These are phyloP conservation scores for Scrobipalpa atriplicella DNA, from an alignment of 2,888 invertebrate genomes.

Conservation along the genomic window DNA sequence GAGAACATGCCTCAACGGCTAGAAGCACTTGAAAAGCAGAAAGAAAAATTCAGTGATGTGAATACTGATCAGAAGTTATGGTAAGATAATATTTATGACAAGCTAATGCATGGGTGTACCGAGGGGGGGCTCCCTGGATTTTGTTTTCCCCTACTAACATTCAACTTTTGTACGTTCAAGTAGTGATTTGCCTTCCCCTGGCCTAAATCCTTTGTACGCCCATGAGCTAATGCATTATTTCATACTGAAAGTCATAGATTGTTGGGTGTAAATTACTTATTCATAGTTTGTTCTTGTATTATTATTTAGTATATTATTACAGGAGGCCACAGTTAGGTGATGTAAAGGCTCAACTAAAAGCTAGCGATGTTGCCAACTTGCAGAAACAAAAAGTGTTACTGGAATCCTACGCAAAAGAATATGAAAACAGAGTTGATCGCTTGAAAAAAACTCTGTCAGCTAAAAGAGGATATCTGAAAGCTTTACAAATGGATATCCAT, in stretches of 20 bases:
- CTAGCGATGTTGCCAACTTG: slow-evolving; percentile 64
- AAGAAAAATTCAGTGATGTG: slow-evolving; percentile 63
- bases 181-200: too few relatives aligned
- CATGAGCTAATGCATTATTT: too few relatives aligned
- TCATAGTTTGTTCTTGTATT: too few relatives aligned
- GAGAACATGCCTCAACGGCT: slow-evolving; percentile 71
- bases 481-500: slow-evolving; percentile 70
- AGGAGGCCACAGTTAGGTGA: slow-evolving; percentile 73
- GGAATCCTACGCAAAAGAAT: slow-evolving; percentile 67
- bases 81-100: too few relatives aligned
- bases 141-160: too few relatives aligned
- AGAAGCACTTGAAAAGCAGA: slow-evolving; percentile 67
- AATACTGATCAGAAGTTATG: slow-evolving; percentile 52
- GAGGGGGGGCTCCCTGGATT: too few relatives aligned
- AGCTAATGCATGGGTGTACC: too few relatives aligned
- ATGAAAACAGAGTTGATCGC: slow-evolving; percentile 65
- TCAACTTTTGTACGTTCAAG: too few relatives aligned
- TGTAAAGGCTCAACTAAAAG: slow-evolving; percentile 66
- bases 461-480: slow-evolving; percentile 71
- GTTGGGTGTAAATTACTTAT: too few relatives aligned
- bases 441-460: slow-evolving; percentile 66
- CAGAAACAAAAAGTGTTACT: slow-evolving; percentile 65
- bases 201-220: too few relatives aligned
- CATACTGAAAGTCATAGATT: too few relatives aligned
- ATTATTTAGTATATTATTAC: slow-evolving; percentile 35